Conservation (phyloP, 2,888 invertebrate genomes). For the Heteromurus nitidus region DNA sequence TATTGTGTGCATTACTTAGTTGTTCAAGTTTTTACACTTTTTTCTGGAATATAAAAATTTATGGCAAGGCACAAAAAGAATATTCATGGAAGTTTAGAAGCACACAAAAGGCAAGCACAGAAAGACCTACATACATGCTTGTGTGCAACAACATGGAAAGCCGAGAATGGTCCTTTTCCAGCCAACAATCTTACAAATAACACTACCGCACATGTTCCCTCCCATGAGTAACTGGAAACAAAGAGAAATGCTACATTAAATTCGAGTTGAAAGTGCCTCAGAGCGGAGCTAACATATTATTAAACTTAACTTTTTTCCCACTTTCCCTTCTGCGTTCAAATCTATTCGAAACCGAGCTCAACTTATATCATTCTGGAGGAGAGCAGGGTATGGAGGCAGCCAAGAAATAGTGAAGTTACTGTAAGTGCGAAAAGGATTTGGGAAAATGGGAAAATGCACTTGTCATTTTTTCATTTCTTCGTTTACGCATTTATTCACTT, state of each 20-base stretch:
- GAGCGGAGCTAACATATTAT: slow-evolving; percentile 16
- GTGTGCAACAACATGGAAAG: no score
- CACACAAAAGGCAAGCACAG: no score
- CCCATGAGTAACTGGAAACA: no score
- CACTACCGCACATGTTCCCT: no score
- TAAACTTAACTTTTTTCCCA: neutral
- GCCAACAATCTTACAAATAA: no score
- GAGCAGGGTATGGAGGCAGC: neutral
- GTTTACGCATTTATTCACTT: neutral
- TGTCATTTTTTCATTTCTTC: neutral
- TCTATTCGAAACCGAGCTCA: neutral
- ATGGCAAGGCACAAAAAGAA: no score
- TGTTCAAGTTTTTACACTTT: no score
- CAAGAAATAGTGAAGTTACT: neutral
- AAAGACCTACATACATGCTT: no score
- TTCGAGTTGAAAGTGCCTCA: slow-evolving; percentile 27
- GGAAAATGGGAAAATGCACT: slow-evolving; percentile 13
- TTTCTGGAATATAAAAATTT: no score
- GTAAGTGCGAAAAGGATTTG: neutral
- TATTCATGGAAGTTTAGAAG: no score
- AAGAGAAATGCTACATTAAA: slow-evolving; percentile 36
- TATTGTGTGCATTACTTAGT: no score
- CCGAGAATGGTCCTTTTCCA: no score
- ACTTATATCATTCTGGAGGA: neutral
- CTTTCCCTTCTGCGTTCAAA: slow-evolving; percentile 8